Evolutionary conservation across 2,888 invertebrate genomes (phyloP).

Genomic region (Oxytorus armatus): DNA sequence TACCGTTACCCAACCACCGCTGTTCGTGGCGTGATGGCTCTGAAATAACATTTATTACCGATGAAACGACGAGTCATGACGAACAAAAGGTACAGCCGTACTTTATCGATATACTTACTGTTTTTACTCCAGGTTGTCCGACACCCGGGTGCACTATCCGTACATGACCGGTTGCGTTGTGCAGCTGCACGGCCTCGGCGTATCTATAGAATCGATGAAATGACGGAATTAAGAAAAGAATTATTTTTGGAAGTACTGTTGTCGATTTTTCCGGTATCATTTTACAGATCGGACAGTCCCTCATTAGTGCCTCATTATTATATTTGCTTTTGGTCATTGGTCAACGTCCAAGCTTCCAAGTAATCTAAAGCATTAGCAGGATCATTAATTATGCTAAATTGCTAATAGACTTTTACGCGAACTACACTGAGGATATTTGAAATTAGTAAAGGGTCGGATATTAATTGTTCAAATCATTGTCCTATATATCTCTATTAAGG

Average conservation of each 20-base stretch:
- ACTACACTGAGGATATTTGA: neutral
- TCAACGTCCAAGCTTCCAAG: no score
- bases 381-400: no score
- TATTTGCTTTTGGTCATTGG: no score
- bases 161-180: conserved; percentile 70
- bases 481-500: neutral
- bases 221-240: no score
- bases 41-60: conserved; percentile 2
- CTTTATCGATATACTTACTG: conserved; percentile 69
- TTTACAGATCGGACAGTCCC: no score
- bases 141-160: conserved; percentile 63
- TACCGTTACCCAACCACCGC: conserved; percentile 77
- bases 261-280: no score
- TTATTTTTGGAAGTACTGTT: no score
- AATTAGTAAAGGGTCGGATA: neutral
- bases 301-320: no score
- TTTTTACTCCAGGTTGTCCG: conserved; percentile 60
- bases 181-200: conserved; percentile 68
- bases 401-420: neutral
- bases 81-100: neutral
- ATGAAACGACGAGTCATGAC: neutral
- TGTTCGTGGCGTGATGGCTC: conserved; percentile 48
- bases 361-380: no score
- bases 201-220: no score
- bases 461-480: neutral